These are phyloP conservation scores for Spatulosminthurus flaviceps DNA, from an alignment of 2,888 invertebrate species.

Conservation along the genomic window DNA sequence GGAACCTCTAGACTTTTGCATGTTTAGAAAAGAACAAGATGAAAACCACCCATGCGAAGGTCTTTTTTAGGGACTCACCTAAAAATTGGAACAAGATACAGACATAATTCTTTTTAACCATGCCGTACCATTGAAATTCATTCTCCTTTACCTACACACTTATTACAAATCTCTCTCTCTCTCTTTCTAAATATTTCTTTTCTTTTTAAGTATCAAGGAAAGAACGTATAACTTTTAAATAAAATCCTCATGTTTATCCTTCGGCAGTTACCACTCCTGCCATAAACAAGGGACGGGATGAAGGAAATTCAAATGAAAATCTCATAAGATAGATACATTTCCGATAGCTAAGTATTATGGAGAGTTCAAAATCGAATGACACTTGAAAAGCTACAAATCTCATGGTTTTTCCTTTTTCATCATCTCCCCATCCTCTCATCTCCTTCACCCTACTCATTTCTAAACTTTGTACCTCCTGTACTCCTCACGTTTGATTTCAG, in stretches of 20 bases:
- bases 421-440: not conserved
- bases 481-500: too few relatives aligned
- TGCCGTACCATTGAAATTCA: slow-evolving; percentile 24
- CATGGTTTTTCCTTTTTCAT: not conserved
- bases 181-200: not conserved
- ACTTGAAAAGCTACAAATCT: slow-evolving; percentile 36
- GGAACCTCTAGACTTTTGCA: not conserved
- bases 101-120: slow-evolving; percentile 31
- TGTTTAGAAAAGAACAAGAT: slow-evolving; percentile 12
- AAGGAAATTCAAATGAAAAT: slow-evolving; percentile 19
- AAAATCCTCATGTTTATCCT: slow-evolving; percentile 7
- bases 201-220: not conserved
- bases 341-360: not conserved
- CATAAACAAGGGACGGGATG: slow-evolving; percentile 7
- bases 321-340: not conserved
- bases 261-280: slow-evolving; percentile 4
- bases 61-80: slow-evolving; percentile 27
- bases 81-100: slow-evolving; percentile 44
- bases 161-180: not conserved
- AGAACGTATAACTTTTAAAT: not conserved
- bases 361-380: slow-evolving; percentile 19
- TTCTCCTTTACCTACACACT: slow-evolving; percentile 6
- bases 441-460: not conserved
- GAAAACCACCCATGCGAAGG: slow-evolving; percentile 34
- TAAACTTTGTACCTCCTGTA: too few relatives aligned